phyloP scores from a whole-genome alignment of 2,888 invertebrate species.

The Argyresthia goedartella region DNA sequence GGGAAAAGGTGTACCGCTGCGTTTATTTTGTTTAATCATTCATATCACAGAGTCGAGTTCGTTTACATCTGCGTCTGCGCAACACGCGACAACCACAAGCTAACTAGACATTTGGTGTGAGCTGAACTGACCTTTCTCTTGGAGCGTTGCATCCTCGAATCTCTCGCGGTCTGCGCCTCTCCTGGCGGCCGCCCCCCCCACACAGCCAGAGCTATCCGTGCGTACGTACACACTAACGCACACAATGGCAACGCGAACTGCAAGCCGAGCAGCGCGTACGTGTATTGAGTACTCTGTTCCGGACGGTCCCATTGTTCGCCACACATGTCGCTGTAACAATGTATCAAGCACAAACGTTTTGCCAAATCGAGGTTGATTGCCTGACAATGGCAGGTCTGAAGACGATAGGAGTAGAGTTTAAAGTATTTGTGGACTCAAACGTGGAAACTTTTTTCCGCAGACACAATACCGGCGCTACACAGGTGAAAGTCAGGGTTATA shows the following conservation, averaged over 20 bases:
- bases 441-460: neutral
- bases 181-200: conserved; percentile 90
- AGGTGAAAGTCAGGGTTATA: too few relatives aligned
- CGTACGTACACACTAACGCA: conserved; percentile 87
- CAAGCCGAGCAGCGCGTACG: conserved; percentile 80
- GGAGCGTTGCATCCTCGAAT: conserved; percentile 85
- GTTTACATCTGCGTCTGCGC: too few relatives aligned
- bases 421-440: neutral
- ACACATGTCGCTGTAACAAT: conserved; percentile 74
- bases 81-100: too few relatives aligned
- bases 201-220: conserved; percentile 86
- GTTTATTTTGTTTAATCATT: too few relatives aligned
- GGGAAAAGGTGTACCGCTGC: too few relatives aligned
- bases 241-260: conserved; percentile 88
- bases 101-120: too few relatives aligned
- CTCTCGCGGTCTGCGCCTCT: conserved; percentile 86
- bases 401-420: neutral
- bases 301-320: conserved; percentile 77
- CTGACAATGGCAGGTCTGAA: neutral
- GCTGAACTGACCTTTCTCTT: conserved; percentile 89
- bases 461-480: too few relatives aligned
- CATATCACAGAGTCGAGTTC: too few relatives aligned
- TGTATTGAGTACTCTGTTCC: conserved; percentile 79
- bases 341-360: too few relatives aligned
- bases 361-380: too few relatives aligned